A percentile compares a stretch with the other conserved stretches of the same genome.
Conservation (phyloP, 1,140 invertebrate species). For the Triops cancriformis region DNA sequence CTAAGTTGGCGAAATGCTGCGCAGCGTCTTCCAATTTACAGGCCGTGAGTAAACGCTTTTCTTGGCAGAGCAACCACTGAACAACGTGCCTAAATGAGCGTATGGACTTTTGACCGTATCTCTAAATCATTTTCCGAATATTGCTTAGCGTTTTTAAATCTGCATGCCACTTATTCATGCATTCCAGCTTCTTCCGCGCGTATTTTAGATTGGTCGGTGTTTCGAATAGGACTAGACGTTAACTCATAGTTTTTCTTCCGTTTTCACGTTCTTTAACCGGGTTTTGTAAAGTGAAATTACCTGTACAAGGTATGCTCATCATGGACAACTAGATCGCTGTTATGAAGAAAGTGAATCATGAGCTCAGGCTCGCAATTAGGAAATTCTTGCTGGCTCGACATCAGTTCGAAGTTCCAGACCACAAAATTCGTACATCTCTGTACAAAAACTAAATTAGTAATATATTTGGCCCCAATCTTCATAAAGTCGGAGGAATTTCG, state of each 20-base stretch:
- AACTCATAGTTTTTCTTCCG: too few species aligned
- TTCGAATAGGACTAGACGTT: too few species aligned
- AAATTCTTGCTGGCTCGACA: conserved; percentile 69
- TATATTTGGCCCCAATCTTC: too few species aligned
- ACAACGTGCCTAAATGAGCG: neutral
- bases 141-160: too few species aligned
- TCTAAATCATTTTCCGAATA: too few species aligned
- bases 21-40: neutral
- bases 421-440: conserved; percentile 72
- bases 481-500: neutral
- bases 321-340: conserved; percentile 78
- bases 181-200: too few species aligned
- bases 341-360: conserved; percentile 64
- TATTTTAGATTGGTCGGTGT: too few species aligned
- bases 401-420: conserved; percentile 82
- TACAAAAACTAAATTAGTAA: neutral
- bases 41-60: neutral
- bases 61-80: neutral
- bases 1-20: conserved; percentile 34
- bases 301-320: conserved; percentile 72
- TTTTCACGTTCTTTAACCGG: too few species aligned
- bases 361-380: conserved; percentile 70
- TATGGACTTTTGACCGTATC: too few species aligned
- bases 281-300: neutral
- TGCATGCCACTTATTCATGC: too few species aligned